Percentiles rank a stretch among this genome's conserved stretches.
Conservation (phyloP, 1,140 invertebrate species). For the Caerostris extrusa region DNA sequence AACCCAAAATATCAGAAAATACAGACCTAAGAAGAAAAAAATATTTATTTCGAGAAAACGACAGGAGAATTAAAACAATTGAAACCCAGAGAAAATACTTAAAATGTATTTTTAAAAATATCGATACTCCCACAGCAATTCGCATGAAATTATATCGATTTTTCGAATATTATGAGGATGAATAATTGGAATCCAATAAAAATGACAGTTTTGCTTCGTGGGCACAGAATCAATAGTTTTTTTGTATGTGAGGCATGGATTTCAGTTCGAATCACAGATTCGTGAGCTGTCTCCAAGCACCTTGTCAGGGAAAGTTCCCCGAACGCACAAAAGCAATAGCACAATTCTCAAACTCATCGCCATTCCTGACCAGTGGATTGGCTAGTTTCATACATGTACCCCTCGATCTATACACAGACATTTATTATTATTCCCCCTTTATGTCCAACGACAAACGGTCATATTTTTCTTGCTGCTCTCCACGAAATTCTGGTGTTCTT, state of each 20-base stretch:
- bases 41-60: too few species aligned
- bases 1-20: too few species aligned
- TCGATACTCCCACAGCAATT: neutral
- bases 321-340: slow-evolving; percentile 8
- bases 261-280: slow-evolving; percentile 14
- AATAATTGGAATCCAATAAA: slow-evolving; percentile 6
- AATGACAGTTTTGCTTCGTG: neutral
- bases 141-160: neutral
- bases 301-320: neutral
- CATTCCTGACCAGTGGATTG: slow-evolving; percentile 13
- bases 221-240: neutral
- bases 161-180: neutral
- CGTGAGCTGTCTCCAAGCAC: slow-evolving; percentile 6
- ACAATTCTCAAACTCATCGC: slow-evolving; percentile 38
- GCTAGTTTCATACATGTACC: slow-evolving; percentile 43
- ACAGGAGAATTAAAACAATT: too few species aligned
- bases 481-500: slow-evolving; percentile 14
- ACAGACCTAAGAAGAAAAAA: too few species aligned
- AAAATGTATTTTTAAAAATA: too few species aligned
- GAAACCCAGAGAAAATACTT: too few species aligned
- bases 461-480: slow-evolving; percentile 23
- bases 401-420: slow-evolving; percentile 26
- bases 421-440: slow-evolving; percentile 33
- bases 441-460: slow-evolving; percentile 31
- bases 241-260: slow-evolving; percentile 19